These are phyloP conservation scores for Malurus cyaneus DNA, from an alignment of 2,113 vertebrate species.

Conservation along the genomic window DNA sequence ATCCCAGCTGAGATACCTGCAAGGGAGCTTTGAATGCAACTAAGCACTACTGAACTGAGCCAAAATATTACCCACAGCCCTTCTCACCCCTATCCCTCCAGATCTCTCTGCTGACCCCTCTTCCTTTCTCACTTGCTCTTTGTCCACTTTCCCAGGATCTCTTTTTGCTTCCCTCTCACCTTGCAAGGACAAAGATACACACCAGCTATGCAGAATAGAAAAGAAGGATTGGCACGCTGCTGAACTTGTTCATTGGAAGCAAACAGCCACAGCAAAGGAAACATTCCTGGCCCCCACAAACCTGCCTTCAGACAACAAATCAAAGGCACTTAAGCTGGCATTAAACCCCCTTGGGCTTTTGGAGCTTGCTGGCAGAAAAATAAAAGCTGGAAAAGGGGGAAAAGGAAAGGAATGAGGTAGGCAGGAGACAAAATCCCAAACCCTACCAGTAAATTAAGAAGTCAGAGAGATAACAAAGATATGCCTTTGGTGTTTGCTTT, in stretches of 20 bases:
- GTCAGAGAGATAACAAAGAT: neutral
- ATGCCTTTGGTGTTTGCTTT: neutral
- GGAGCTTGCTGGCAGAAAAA: slow-evolving; percentile 21
- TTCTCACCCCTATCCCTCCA: neutral
- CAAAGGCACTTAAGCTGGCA: slow-evolving; percentile 70
- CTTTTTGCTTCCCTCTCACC: neutral
- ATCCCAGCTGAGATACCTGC: neutral
- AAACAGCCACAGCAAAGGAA: slow-evolving; percentile 52
- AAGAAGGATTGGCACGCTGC: slow-evolving; percentile 12
- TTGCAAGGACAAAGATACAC: slow-evolving; percentile 7
- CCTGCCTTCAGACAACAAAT: slow-evolving; percentile 66
- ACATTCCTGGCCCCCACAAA: slow-evolving; percentile 38
- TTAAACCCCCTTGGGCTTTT: slow-evolving; percentile 68
- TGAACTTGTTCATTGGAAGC: slow-evolving; percentile 37
- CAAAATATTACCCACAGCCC: neutral
- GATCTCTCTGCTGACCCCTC: neutral
- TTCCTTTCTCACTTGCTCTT: neutral
- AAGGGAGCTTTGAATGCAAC: neutral
- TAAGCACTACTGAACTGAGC: neutral
- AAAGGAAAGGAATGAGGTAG: neutral
- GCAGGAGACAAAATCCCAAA: neutral
- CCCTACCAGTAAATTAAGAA: neutral
- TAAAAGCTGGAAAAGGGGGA: neutral
- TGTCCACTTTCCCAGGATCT: neutral
- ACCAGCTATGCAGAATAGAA: slow-evolving; percentile 38